These are phyloP conservation scores for Gonatopus flavifemur DNA, from an alignment of 1,140 invertebrate species.

Conservation along the genomic window DNA sequence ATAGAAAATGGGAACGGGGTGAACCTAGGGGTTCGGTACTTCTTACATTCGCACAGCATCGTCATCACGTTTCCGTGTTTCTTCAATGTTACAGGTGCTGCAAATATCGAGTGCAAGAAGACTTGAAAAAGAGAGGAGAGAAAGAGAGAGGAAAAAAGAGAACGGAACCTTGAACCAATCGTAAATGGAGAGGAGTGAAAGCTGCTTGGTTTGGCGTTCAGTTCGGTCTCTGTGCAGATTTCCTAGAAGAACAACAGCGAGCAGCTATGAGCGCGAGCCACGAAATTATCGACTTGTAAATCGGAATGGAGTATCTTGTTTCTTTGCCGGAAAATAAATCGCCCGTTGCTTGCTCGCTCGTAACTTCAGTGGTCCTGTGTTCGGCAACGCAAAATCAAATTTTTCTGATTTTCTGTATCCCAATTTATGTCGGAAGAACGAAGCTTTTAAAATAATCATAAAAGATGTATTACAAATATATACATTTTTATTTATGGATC, in stretches of 20 bases:
- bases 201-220: too few species aligned
- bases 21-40: too few species aligned
- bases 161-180: slow-evolving; percentile 39
- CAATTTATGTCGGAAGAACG: too few species aligned
- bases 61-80: slow-evolving; percentile 39
- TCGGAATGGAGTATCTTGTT: slow-evolving; percentile 26
- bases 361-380: background rate
- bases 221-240: slow-evolving; percentile 34
- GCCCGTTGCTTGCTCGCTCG: background rate
- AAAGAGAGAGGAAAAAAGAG: slow-evolving; percentile 11
- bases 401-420: too few species aligned
- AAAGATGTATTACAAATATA: too few species aligned
- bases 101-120: background rate
- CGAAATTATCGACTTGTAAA: slow-evolving; percentile 39
- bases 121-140: slow-evolving; percentile 7
- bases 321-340: slow-evolving; percentile 19
- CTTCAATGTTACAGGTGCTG: slow-evolving; percentile 37
- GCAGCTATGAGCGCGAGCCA: slow-evolving; percentile 29
- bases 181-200: slow-evolving; percentile 41
- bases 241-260: too few species aligned
- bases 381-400: too few species aligned
- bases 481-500: too few species aligned
- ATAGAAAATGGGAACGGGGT: too few species aligned
- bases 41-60: too few species aligned
- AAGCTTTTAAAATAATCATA: too few species aligned